Evolutionary conservation across 2,888 invertebrate species (phyloP), one percentile per base, ranked within the genome.

Genomic region (Altica lythri): DNA sequence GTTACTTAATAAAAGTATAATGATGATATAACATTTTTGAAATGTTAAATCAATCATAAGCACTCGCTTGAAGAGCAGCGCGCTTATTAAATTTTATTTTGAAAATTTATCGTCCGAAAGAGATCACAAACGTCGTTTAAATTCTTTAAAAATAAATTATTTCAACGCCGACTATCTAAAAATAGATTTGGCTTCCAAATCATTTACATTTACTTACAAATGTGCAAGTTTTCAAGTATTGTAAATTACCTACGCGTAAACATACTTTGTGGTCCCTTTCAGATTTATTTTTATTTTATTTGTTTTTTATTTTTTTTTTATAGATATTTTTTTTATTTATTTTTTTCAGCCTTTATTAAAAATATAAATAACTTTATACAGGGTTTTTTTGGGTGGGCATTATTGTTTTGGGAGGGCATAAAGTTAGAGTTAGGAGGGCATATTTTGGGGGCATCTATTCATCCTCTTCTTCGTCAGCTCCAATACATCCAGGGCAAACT

Each of bases 401-500:
- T 37, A 44, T 40, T 32, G 29, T 17, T 53, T 52, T 48, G 17
- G 40, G 53, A 40, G 58, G 47, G 38, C 42, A 46, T 54, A 53
- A 42, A 47, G 18, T 43, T 27, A 43, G 12, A 57, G 66, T 14
- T 40, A 22, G 18, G 76, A 75, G 77, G 78, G 78, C 61, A 63
- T 63, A 55, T 38, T 42, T 54, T 25, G 75, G 75, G 65, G 84
- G 56, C 47, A 53, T 59, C 71, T 75, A 77, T 63, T 81, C 81
- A 59, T 81, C 82, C 63, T 81, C 91, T 71, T 92, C 92, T 74
- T 93, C 93, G 71, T 93, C 93, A 66, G 90, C 90, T 70, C 94
- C 94, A 75, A 90, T 91, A 80, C 94, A 94, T 79, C 86, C 86
- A 53, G 92, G 93, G 82, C 96, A 97, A 74, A 95, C 95, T 30